A percentile compares a stretch with the other conserved stretches of the same genome.
Evolutionary conservation across 2,888 invertebrate genomes (phyloP).

Genomic region (Hylaea fasciaria): DNA sequence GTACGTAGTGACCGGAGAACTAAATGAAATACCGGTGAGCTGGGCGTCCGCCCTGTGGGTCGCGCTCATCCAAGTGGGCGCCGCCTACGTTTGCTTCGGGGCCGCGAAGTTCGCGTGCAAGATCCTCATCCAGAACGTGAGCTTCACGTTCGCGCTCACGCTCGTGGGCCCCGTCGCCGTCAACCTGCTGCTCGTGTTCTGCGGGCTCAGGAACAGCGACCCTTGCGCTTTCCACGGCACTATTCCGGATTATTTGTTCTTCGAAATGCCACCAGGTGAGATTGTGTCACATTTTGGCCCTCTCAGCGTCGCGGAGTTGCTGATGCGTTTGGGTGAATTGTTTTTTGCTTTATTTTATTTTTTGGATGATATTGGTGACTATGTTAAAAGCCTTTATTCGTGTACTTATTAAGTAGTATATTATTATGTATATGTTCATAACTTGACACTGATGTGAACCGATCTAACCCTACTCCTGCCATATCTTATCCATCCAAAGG

Average conservation of each 20-base stretch:
- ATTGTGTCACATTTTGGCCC: too few relatives aligned
- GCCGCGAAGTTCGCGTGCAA: slow-evolving; percentile 93
- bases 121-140: slow-evolving; percentile 94
- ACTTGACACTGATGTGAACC: too few relatives aligned
- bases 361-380: too few relatives aligned
- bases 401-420: too few relatives aligned
- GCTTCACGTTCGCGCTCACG: slow-evolving; percentile 93
- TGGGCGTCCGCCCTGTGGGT: slow-evolving; percentile 84
- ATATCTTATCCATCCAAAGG: too few relatives aligned
- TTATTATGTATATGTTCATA: too few relatives aligned
- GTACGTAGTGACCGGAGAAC: slow-evolving; percentile 64
- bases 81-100: slow-evolving; percentile 88
- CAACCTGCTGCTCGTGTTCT: slow-evolving; percentile 87
- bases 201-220: slow-evolving; percentile 86
- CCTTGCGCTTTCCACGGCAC: slow-evolving; percentile 87
- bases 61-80: slow-evolving; percentile 86
- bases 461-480: too few relatives aligned
- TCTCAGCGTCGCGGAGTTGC: too few relatives aligned
- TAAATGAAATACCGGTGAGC: slow-evolving; percentile 56
- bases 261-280: slow-evolving; percentile 89
- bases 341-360: too few relatives aligned
- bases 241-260: slow-evolving; percentile 94
- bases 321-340: too few relatives aligned
- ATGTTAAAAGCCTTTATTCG: too few relatives aligned
- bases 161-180: slow-evolving; percentile 91